Base-by-base conservation (phyloP, 2,797 vertebrate genomes). In the Chelon labrosus region DNA sequence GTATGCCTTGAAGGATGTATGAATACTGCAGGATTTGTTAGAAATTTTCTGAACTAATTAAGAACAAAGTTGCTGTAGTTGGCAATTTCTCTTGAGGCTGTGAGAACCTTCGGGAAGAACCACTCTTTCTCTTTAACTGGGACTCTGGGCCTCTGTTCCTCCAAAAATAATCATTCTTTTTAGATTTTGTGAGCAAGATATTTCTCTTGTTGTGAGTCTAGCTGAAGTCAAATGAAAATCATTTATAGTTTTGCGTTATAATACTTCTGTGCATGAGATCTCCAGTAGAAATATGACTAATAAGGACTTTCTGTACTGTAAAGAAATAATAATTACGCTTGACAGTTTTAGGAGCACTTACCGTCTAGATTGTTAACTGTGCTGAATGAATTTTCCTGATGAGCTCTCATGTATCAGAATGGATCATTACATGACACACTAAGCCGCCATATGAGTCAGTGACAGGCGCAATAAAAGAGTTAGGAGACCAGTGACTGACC, bases 21-120 rank as follows among this genome's bases (percentile, higher is more conserved):
- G 57, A 83, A 90, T 88, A 79, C 85, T 84, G 70, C 65, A 83
- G 68, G 66, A 81, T 84, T 73, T 75, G 70, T 84, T 70, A 42
- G 64, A 85, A 78, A 77, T 73, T 76, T 65, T 69, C 20, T 68
- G 56, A 76, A 84, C 84, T 90, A 89, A 90, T 92, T 91, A 91
- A 83, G 79, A 86, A 81, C 62, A 88, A 85, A 91, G 82, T 88
- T 90, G 82, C 84, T 73, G 69, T 64, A 64, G 83, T 82, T 79
- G 51, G 68, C 69, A 68, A 41, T 75, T 85, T 82, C 56, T 83
- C 58, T 75, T 4, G 0, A 54, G 51, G 73, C 63, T 79, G 58
- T 16, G 37, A 82, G 62, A 75, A 67, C 62, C 75, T 80, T 71
- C 62, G 54, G 46, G 31, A 69, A 66, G 62, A 70, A 59, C 12